Evolutionary conservation across 2,113 vertebrate genomes (phyloP), one percentile per base, ranked within the genome.

Genomic region (Eidolon helvum): DNA sequence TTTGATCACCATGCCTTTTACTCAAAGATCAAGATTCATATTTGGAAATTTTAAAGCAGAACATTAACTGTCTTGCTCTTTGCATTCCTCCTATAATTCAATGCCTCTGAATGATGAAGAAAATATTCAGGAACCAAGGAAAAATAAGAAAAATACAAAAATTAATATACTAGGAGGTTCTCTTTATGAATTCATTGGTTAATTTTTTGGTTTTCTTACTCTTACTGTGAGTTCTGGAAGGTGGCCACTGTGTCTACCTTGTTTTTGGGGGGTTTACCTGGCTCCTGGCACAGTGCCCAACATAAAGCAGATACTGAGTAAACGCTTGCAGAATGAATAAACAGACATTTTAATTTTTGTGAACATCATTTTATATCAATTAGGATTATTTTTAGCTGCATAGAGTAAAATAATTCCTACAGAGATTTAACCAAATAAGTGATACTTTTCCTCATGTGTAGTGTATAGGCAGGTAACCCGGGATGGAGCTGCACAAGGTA

Each of bases 31-130:
- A 35, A 43, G n/a, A 80, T 40, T 61, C n/a, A 61, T 16, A 77
- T 85, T 78, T 93, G 53, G 61, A 83, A 61, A 69, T 83, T 82
- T 45, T 63, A 77, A 75, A 84, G 40, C 66, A 71, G 26, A 40
- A 43, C 48, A 40, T n/a, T n/a, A 66, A 24, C n/a, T 45, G 19
- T 65, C 57, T 80, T 65, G 3, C 33, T 57, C 7, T 74, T 50
- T 61, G 53, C 2, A 4, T 71, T 84, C 10, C 43, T 82, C 35
- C 50, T 40, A 5, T 40, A 69, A 43, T 18, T 12, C 9, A 18
- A 1, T 40, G 33, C 16, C 15, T 87, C 30, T 77, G 43, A 35
- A 21, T 33, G 24, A 55, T 19, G 43, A 43, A 77, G 38, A 16
- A 33, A 43, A 61, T 19, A 65, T 63, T 59, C 19, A 75, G 40